These are phyloP conservation scores for Picathartes gymnocephalus DNA, from an alignment of 2,113 vertebrate genomes.

Conservation along the genomic window DNA sequence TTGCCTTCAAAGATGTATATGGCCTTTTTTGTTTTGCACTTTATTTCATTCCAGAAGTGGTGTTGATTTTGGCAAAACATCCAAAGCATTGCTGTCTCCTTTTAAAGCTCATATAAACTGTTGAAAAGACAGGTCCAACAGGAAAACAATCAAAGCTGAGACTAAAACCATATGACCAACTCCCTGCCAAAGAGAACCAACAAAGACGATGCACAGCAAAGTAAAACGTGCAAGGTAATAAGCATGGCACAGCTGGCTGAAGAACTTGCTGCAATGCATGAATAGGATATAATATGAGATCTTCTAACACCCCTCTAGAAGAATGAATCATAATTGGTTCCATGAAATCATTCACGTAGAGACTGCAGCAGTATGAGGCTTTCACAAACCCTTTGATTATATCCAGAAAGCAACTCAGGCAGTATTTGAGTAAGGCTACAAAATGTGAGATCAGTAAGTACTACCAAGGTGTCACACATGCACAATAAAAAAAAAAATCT, in stretches of 20 bases:
- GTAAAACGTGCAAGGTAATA: background rate
- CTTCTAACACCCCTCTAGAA: background rate
- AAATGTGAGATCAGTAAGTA: background rate
- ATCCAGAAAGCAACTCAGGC: background rate
- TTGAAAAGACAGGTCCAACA: background rate
- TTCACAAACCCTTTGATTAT: background rate
- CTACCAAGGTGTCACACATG: background rate
- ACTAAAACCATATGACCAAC: background rate
- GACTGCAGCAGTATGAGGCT: background rate
- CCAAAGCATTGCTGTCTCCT: background rate
- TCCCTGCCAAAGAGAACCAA: background rate
- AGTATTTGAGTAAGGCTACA: background rate
- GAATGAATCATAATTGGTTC: background rate
- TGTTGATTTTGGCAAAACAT: background rate
- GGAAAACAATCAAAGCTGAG: background rate
- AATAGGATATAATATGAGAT: background rate
- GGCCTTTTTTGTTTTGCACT: background rate
- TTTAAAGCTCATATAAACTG: background rate
- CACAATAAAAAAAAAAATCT: background rate
- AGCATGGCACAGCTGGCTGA: background rate
- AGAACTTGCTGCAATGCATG: background rate
- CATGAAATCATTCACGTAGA: background rate
- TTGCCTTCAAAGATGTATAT: background rate
- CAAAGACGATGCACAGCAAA: background rate
- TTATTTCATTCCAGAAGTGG: background rate